These are phyloP conservation scores for Oreotrochilus melanogaster DNA, from an alignment of 2,113 vertebrate genomes.

Conservation along the genomic window DNA sequence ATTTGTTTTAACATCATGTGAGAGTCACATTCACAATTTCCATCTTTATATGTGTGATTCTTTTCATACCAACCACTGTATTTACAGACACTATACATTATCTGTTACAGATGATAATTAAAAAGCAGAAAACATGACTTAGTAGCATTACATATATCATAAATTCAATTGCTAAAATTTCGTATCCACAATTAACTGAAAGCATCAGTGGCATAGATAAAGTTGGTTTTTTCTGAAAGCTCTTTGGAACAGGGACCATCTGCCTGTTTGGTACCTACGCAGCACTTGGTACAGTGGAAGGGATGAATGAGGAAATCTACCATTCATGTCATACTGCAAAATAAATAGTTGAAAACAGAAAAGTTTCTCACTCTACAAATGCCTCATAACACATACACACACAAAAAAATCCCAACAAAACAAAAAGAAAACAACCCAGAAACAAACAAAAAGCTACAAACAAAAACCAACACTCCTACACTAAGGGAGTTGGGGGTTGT, in stretches of 20 bases:
- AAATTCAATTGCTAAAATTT: not conserved
- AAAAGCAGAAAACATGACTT: not conserved
- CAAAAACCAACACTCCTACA: no score
- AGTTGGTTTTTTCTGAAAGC: not conserved
- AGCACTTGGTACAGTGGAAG: not conserved
- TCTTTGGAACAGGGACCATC: not conserved
- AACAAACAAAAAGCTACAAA: not conserved
- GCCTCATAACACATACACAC: not conserved
- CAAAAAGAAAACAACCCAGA: no score
- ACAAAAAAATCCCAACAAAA: not conserved
- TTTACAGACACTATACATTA: not conserved
- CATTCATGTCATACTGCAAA: not conserved
- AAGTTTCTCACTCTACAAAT: not conserved
- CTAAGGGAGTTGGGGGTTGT: not conserved
- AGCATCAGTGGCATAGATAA: not conserved
- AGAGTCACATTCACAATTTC: not conserved
- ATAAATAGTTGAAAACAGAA: not conserved
- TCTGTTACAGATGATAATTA: not conserved
- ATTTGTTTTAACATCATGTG: not conserved
- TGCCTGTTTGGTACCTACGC: not conserved
- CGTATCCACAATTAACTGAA: not conserved
- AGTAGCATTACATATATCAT: not conserved
- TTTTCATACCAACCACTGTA: not conserved
- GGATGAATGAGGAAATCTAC: not conserved
- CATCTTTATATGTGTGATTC: not conserved